phyloP scores from a whole-genome alignment of 2,113 vertebrate species.

The Macaca nemestrina region DNA sequence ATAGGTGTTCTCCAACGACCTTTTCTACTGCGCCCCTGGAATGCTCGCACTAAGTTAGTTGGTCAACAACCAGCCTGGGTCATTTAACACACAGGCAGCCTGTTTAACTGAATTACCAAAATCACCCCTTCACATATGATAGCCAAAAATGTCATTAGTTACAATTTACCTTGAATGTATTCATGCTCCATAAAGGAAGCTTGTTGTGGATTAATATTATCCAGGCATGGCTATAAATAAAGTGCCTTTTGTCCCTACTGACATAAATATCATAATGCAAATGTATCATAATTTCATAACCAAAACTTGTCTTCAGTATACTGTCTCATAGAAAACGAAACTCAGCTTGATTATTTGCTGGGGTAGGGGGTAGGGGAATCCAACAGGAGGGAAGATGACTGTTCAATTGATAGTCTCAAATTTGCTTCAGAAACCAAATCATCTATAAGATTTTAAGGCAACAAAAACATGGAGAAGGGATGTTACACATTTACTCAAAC shows the following conservation, averaged over 20 bases:
- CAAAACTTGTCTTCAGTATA: background rate
- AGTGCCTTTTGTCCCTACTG: constrained; percentile 36
- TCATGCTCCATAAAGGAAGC: constrained; percentile 63
- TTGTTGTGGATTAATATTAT: constrained; percentile 69
- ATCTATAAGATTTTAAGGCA: background rate
- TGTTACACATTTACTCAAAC: background rate
- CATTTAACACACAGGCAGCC: background rate
- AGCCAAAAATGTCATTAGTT: constrained; percentile 40
- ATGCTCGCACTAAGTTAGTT: background rate
- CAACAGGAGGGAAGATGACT: background rate
- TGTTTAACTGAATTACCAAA: constrained; percentile 20
- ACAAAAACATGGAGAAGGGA: background rate
- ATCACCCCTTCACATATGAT: background rate
- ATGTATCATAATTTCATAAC: constrained; percentile 26
- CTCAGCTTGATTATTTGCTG: background rate
- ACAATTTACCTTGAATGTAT: constrained; percentile 70
- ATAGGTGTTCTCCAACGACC: background rate
- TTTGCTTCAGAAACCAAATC: background rate
- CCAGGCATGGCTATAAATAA: constrained; percentile 64
- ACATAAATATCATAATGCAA: constrained; percentile 72
- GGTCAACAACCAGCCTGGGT: background rate
- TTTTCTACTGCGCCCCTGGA: background rate
- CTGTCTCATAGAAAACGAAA: constrained; percentile 30
- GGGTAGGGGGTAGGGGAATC: background rate
- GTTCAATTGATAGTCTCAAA: background rate